These are phyloP conservation scores for Hirtodrosophila duncani DNA, from an alignment of 2,888 invertebrate species.

Conservation along the genomic window DNA sequence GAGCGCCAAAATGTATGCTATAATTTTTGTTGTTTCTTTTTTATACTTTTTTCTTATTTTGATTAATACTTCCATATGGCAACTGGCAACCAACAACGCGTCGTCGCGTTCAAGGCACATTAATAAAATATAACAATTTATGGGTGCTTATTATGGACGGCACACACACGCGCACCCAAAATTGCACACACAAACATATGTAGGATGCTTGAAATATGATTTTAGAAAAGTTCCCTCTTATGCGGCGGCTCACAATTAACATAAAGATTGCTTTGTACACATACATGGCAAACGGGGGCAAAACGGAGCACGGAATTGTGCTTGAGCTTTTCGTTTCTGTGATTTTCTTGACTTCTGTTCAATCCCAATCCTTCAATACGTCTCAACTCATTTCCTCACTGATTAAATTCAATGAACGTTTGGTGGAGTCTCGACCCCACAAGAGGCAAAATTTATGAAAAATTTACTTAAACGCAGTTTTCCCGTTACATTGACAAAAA, in stretches of 20 bases:
- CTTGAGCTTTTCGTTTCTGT: too few relatives aligned
- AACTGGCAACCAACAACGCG: slow-evolving; percentile 52
- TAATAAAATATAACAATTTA: slow-evolving; percentile 72
- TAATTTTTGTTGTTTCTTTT: slow-evolving; percentile 21
- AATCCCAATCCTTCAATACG: too few relatives aligned
- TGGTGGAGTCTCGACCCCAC: background rate
- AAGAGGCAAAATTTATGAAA: slow-evolving; percentile 46
- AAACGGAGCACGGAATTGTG: too few relatives aligned
- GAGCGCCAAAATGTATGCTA: slow-evolving; percentile 48
- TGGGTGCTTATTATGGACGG: slow-evolving; percentile 60
- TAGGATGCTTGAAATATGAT: slow-evolving; percentile 3
- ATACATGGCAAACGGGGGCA: too few relatives aligned
- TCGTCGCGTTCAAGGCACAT: slow-evolving; percentile 62
- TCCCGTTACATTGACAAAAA: slow-evolving; percentile 72
- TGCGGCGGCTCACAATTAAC: slow-evolving; percentile 11
- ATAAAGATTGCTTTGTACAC: too few relatives aligned
- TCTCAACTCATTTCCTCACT: too few relatives aligned
- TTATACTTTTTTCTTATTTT: slow-evolving; percentile 18
- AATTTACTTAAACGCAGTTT: slow-evolving; percentile 71
- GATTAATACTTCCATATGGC: slow-evolving; percentile 72
- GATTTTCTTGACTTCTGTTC: too few relatives aligned
- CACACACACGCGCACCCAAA: slow-evolving; percentile 16
- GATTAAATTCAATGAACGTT: slow-evolving; percentile 16
- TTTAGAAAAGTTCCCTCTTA: background rate
- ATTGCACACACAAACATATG: slow-evolving; percentile 8